Evolutionary conservation across 2,888 invertebrate species (phyloP), one percentile per base, ranked within the genome.

Genomic region (Calameuta idolon): DNA sequence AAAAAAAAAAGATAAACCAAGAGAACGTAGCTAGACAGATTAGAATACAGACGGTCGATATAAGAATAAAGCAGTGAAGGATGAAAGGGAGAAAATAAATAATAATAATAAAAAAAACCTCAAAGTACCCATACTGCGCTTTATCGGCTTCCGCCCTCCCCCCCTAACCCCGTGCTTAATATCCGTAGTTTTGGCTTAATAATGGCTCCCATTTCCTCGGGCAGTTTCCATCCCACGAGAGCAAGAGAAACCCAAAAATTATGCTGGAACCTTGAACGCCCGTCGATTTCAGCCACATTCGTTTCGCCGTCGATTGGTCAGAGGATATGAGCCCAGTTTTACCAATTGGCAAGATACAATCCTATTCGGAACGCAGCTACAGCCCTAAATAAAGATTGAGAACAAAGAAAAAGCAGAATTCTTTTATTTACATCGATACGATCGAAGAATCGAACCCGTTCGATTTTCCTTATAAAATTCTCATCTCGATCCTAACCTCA

Each of bases 151-250:
- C 37, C 3, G 9, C 34, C 9, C 34, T 9, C 9, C 33, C 33
- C 2, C 11, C 11, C 68, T n/a, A n/a, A n/a, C 69, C 33, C n/a
- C 35, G 73, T 35, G 68, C 76, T 81, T 79, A 77, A 81, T 80
- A 81, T 76, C 79, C 76, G 79, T 73, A 78, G 75, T 78, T 81
- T 77, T 75, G 78, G 78, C 75, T 75, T 78, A 81, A 81, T 81
- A 81, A 80, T 78, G 75, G 76, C 34, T 80, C 77, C 78, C 69
- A 76, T 75, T 80, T 71, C 77, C 75, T 75, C 23, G 12, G 76
- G 75, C 74, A 77, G 75, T 73, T 69, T 37, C 77, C 31, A 5
- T 69, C 69, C 31, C 34, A 75, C 37, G 37, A 73, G 23, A 73
- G 9, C n/a, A 35, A 12, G 30, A 11, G 76, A 73, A 76, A 76